Evolutionary conservation across 2,888 invertebrate genomes (phyloP), one percentile per base, ranked within the genome.

Genomic region (Suillia variegata): DNA sequence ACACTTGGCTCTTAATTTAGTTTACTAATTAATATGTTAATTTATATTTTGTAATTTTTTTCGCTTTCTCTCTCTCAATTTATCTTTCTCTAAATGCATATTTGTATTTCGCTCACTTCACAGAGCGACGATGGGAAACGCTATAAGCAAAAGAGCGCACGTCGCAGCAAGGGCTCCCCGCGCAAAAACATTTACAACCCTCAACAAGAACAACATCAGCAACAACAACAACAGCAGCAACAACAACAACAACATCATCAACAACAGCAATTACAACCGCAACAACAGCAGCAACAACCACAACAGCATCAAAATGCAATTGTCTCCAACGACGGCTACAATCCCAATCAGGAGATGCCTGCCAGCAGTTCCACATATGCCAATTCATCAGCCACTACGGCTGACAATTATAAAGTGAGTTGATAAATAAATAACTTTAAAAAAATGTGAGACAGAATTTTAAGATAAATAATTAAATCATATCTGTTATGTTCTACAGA

Each of bases 401-500:
- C 67, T 5, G 81, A 80, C 58, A 80, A 80, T 63, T 80, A 80
- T 63, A 80, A 80, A 72, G 80, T 80, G 71, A 51, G n/a, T 49
- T 20, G n/a, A 38, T 42, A 21, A 17, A 48, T 17, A 21, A 45
- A 47, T 21, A 54, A 20, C 31, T 13, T 34, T 6, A n/a, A 33
- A 22, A 21, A 26, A 33, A 21, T 51, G 8, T 50, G 15, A 8
- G 13, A 47, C 13, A 24, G 15, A 18, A 10, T 26, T 18, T 24
- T 42, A 2, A 5, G 10, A 42, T 42, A 6, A 42, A 13, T 15
- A 5, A 42, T 5, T 42, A 6, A n/a, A 48, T 5, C 22, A 21
- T 21, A 5, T 12, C 20, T 18, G 22, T n/a, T n/a, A n/a, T n/a
- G n/a, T n/a, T n/a, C n/a, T 85, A 56, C 83, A 95, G 94, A 87